Evolutionary conservation across 2,888 invertebrate genomes (phyloP), one percentile per base, ranked within the genome.

Genomic region (Marasmarcha lunaedactyla): DNA sequence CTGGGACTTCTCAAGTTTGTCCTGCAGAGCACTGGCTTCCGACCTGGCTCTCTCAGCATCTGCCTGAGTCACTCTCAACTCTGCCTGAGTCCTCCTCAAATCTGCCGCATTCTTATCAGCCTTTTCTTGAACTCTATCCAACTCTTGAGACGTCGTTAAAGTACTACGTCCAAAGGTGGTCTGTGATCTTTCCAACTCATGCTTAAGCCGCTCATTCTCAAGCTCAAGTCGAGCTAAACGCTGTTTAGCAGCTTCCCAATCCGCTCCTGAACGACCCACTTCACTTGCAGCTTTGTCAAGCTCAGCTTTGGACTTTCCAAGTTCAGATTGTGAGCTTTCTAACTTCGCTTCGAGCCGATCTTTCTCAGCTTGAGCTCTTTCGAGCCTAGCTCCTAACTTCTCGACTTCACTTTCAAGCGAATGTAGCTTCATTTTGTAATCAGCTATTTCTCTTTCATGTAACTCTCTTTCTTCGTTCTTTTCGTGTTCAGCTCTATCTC

Each of bases 381-480:
- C 96, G 48, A 96, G 85, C 42, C 96, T 88, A 20, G 93, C 92
- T 42, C 91, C 92, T 40, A 94, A 85, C 74, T 94, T 94, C 65
- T 94, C 94, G 9, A 95, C 94, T 81, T 96, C 96, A 54, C 94
- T 94, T 67, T 96, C 95, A 41, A 95, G 79, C 11, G 94, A 89
- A 58, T 95, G 95, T 44, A 96, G 86, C 74, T 96, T 96, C 89
- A 96, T 93, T 77, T 96, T 96, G 63, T 94, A 95, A 69, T 98
- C 97, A 39, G 96, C 95, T 55, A 96, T 89, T 70, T 96, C 95
- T 54, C 96, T 88, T 68, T 96, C 95, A 64, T 95, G 95, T 12
- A 95, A 84, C 59, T 97, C 97, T 47, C 97, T 87, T 71, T 98
- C 98, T 74, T 98, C 98, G 52, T 95, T 93, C 64, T 97, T 94